Evolutionary conservation across 1,140 invertebrate genomes (phyloP).

Genomic region (Acromyrmex charruanus): DNA sequence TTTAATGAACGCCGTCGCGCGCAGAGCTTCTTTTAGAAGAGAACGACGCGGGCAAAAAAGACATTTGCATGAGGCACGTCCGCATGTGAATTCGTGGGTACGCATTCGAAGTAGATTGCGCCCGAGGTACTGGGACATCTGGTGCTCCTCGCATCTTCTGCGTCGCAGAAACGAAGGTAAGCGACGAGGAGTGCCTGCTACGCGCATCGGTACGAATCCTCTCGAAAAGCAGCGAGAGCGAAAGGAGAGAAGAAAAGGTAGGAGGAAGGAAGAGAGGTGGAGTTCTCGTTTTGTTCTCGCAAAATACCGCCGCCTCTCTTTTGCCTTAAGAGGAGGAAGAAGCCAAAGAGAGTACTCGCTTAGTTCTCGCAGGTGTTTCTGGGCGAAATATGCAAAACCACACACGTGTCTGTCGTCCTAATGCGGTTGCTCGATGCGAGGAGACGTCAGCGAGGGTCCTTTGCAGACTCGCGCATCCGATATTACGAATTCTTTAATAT

Average conservation of each 20-base stretch:
- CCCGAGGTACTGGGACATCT: conserved; percentile 66
- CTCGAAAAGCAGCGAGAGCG: not conserved
- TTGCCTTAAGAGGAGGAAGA: not conserved
- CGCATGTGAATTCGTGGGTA: conserved; percentile 75
- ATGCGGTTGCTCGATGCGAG: conserved; percentile 27
- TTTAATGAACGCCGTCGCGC: conserved; percentile 70
- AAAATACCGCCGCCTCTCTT: conserved; percentile 10
- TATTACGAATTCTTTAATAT: conserved; percentile 60
- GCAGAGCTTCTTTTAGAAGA: conserved; percentile 63
- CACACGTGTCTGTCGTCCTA: conserved; percentile 55
- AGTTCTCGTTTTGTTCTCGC: not conserved
- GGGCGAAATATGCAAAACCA: conserved; percentile 45
- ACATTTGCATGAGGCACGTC: conserved; percentile 76
- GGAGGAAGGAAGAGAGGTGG: not conserved
- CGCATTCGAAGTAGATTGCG: conserved; percentile 75
- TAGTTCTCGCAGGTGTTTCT: conserved; percentile 54
- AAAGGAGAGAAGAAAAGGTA: conserved; percentile 16
- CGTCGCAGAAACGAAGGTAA: conserved; percentile 18
- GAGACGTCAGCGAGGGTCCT: conserved; percentile 25
- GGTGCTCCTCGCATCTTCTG: conserved; percentile 51
- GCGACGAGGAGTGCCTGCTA: not conserved
- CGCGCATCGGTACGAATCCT: conserved; percentile 39
- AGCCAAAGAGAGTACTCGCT: not conserved
- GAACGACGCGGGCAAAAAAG: conserved; percentile 65
- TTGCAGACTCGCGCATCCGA: conserved; percentile 9